Conservation (phyloP, 1,140 invertebrate genomes). For the Brachionus angularis region DNA sequence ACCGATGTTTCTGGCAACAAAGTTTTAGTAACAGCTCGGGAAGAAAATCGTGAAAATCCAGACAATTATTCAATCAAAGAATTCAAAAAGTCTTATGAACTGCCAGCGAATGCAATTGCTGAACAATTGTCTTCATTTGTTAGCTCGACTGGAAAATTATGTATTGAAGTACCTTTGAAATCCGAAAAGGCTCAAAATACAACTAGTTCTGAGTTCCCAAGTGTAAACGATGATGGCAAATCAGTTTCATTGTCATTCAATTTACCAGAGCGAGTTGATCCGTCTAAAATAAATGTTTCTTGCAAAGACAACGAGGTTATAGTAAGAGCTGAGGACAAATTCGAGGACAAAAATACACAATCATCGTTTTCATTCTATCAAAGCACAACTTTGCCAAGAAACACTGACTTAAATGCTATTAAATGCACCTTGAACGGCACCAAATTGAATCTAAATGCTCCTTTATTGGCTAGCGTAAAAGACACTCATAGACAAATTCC, state of each 20-base stretch:
- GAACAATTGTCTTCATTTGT: slow-evolving; percentile 27
- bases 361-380: slow-evolving; percentile 31
- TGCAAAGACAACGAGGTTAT: slow-evolving; percentile 38
- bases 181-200: too few relatives aligned
- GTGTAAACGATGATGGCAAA: slow-evolving; percentile 37
- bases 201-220: slow-evolving; percentile 5
- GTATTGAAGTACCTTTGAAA: slow-evolving; percentile 33
- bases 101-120: not conserved
- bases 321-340: slow-evolving; percentile 34
- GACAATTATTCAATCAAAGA: slow-evolving; percentile 34
- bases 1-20: slow-evolving; percentile 29
- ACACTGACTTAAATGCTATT: slow-evolving; percentile 34
- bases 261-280: slow-evolving; percentile 34
- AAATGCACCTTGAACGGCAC: slow-evolving; percentile 27
- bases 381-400: slow-evolving; percentile 27
- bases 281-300: slow-evolving; percentile 34
- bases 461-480: slow-evolving; percentile 2
- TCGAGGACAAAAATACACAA: not conserved
- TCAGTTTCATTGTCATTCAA: slow-evolving; percentile 11
- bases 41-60: slow-evolving; percentile 8
- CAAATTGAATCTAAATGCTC: slow-evolving; percentile 18
- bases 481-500: slow-evolving; percentile 33
- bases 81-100: slow-evolving; percentile 40
- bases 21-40: slow-evolving; percentile 11
- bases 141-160: not conserved